phyloP scores from a whole-genome alignment of 2,113 vertebrate genomes.

The Mesembrinibis cayennensis region DNA sequence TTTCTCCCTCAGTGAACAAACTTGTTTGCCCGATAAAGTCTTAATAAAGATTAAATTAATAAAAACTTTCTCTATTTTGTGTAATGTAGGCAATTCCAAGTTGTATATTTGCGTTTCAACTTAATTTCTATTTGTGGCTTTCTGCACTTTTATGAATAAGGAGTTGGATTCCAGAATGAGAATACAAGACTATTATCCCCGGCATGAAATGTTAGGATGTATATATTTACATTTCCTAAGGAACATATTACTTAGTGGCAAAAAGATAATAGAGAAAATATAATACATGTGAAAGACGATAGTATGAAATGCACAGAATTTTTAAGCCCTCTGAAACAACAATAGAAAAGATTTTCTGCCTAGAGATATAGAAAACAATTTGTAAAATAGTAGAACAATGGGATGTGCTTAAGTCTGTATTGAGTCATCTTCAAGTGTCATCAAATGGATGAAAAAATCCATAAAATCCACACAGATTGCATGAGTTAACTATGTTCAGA shows the following conservation, averaged over 20 bases:
- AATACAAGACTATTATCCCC: background rate
- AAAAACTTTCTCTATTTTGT: background rate
- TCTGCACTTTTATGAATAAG: background rate
- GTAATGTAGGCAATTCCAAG: background rate
- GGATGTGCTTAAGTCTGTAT: slow-evolving; percentile 4
- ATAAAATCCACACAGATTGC: slow-evolving; percentile 32
- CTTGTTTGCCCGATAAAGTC: background rate
- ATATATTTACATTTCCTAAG: background rate
- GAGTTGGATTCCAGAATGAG: background rate
- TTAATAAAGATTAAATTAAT: background rate
- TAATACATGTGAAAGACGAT: background rate
- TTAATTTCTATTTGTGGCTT: background rate
- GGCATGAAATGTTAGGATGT: background rate
- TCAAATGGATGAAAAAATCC: slow-evolving; percentile 37
- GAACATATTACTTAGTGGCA: background rate
- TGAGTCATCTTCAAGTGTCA: slow-evolving; percentile 46
- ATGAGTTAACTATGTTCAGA: slow-evolving; percentile 39
- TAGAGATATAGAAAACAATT: background rate
- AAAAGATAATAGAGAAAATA: background rate
- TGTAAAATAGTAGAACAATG: slow-evolving; percentile 18
- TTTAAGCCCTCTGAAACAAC: background rate
- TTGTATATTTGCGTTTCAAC: background rate
- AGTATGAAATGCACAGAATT: background rate
- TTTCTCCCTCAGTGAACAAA: background rate
- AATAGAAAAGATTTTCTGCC: background rate